Percentiles rank a stretch among this genome's conserved stretches.
phyloP scores from a whole-genome alignment of 2,888 invertebrate species.

The Hydropsyche betteni region DNA sequence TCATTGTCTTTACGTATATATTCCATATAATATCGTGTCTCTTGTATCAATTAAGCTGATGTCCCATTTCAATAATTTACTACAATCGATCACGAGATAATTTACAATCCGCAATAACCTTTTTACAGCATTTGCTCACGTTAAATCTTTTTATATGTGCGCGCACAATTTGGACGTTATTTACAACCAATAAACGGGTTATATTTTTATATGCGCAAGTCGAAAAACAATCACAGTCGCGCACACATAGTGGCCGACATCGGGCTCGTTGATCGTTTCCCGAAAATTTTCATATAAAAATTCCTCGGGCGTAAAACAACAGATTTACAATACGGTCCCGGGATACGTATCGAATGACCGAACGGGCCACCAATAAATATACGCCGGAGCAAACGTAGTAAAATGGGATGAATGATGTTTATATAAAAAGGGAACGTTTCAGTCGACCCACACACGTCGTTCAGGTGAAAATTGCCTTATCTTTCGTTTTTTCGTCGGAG shows the following conservation, averaged over 20 bases:
- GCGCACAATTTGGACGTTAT: constrained; percentile 13
- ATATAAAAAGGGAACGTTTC: constrained; percentile 26
- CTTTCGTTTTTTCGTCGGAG: background rate
- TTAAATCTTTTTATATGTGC: constrained; percentile 12
- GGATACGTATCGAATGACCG: constrained; percentile 21
- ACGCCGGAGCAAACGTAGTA: constrained; percentile 23
- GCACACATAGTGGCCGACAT: constrained; percentile 6
- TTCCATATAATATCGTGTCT: too few relatives aligned
- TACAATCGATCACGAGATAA: constrained; percentile 5
- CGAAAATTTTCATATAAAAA: constrained; percentile 24
- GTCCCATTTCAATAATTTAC: background rate
- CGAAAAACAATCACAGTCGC: background rate
- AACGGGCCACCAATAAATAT: constrained; percentile 22
- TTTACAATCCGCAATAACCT: constrained; percentile 12
- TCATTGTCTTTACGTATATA: too few relatives aligned
- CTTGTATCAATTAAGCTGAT: too few relatives aligned
- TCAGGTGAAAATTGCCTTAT: constrained; percentile 19
- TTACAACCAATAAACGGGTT: constrained; percentile 10
- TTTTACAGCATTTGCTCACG: constrained; percentile 6
- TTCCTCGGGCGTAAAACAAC: constrained; percentile 23
- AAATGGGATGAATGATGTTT: constrained; percentile 27
- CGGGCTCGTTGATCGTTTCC: background rate
- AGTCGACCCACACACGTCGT: constrained; percentile 24
- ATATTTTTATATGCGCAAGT: constrained; percentile 1
- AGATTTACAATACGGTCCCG: constrained; percentile 20